phyloP scores from a whole-genome alignment of 1,140 invertebrate species.

The Nasonia vitripennis region DNA sequence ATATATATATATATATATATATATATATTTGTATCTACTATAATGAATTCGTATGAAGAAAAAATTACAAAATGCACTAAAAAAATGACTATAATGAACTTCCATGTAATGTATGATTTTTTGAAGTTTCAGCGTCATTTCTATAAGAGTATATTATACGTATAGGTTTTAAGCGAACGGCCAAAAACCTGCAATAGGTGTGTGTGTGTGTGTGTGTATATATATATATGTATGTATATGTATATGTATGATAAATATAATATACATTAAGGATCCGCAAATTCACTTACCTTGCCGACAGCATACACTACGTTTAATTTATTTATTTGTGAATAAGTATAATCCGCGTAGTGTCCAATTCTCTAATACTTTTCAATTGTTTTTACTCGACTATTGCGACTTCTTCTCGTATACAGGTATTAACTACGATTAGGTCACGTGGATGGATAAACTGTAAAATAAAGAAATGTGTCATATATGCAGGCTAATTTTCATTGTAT shows the following conservation, averaged over 20 bases:
- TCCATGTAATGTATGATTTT: neutral
- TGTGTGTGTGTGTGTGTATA: neutral
- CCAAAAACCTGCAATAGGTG: conserved; percentile 28
- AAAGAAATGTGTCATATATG: neutral
- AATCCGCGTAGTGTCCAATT: neutral
- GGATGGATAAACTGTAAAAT: neutral
- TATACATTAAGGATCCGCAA: neutral
- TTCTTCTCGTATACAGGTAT: neutral
- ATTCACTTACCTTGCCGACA: neutral
- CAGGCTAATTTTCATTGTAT: conserved; percentile 7
- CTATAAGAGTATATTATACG: neutral
- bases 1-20: neutral
- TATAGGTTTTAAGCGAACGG: conserved; percentile 33
- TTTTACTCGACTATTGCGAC: neutral
- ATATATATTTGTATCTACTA: neutral
- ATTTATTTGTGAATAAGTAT: neutral
- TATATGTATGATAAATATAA: neutral
- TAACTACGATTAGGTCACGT: neutral
- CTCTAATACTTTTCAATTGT: neutral
- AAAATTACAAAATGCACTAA: neutral
- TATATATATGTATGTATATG: neutral
- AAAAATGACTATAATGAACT: neutral
- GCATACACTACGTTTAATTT: neutral
- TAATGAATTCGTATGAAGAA: conserved; percentile 11
- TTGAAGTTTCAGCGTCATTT: neutral